These are phyloP conservation scores for Pachyrhynchus sulphureomaculatus DNA, from an alignment of 1,140 invertebrate species.

Conservation along the genomic window DNA sequence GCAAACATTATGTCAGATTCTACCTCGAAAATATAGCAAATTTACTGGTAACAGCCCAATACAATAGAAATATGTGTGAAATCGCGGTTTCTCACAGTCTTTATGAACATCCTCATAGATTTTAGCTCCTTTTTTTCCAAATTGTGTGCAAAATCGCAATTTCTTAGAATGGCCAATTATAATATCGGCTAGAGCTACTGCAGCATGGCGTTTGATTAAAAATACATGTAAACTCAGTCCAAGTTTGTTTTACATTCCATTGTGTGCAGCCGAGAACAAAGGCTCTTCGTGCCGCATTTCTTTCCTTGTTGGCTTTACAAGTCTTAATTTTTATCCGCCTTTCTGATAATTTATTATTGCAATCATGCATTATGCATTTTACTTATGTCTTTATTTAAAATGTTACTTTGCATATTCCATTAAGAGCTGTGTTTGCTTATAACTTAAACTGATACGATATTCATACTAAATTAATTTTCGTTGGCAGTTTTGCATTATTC, in stretches of 20 bases:
- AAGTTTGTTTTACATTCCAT: conserved; percentile 53
- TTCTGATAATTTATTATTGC: conserved; percentile 43
- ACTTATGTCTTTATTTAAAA: conserved; percentile 36
- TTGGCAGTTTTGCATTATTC: too few relatives aligned
- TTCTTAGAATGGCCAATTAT: conserved; percentile 47
- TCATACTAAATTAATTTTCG: too few relatives aligned
- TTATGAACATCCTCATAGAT: conserved; percentile 44
- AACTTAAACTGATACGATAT: too few relatives aligned
- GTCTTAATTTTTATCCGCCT: conserved; percentile 50
- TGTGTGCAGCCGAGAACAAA: conserved; percentile 50
- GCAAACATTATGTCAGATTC: too few relatives aligned
- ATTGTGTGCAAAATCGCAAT: conserved; percentile 51
- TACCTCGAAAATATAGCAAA: too few relatives aligned
- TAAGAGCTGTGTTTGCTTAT: neutral
- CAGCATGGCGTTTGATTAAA: conserved; percentile 48
- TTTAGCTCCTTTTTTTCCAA: conserved; percentile 42
- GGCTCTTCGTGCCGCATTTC: conserved; percentile 49
- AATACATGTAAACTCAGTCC: conserved; percentile 49
- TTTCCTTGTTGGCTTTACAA: conserved; percentile 40
- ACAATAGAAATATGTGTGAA: too few relatives aligned
- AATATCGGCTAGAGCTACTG: conserved; percentile 48
- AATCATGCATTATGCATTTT: conserved; percentile 44
- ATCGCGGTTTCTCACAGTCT: conserved; percentile 32
- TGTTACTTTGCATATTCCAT: conserved; percentile 12
- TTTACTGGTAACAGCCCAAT: too few relatives aligned